A percentile compares a stretch with the other conserved stretches of the same genome.
phyloP scores from a whole-genome alignment of 2,797 vertebrate species.

The Buphagus erythrorhynchus region DNA sequence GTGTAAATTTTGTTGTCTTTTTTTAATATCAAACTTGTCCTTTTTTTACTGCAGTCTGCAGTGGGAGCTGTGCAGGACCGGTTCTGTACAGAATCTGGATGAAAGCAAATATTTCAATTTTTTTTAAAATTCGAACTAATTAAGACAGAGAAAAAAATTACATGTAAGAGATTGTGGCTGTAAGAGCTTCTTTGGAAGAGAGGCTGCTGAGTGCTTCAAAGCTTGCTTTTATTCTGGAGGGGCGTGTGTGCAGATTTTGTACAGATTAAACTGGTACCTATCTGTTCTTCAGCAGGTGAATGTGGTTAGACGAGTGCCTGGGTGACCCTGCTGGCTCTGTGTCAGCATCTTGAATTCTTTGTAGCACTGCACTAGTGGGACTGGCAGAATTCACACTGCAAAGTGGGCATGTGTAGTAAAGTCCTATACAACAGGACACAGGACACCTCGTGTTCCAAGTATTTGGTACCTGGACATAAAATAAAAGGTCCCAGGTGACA shows the following conservation, averaged over 20 bases:
- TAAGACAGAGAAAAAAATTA: neutral
- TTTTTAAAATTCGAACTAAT: neutral
- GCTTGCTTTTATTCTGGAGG: neutral
- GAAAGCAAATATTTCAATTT: fast-evolving
- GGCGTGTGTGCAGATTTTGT: neutral
- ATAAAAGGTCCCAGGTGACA: neutral
- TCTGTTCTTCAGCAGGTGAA: neutral
- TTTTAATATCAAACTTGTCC: neutral
- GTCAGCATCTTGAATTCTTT: neutral
- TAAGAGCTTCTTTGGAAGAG: neutral
- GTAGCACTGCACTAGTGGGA: neutral
- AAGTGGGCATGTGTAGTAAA: fast-evolving
- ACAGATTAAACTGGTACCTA: neutral
- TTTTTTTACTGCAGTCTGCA: neutral
- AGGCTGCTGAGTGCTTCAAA: neutral
- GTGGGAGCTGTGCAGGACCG: neutral
- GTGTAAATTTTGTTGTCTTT: fast-evolving
- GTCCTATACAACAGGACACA: neutral
- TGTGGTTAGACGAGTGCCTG: neutral
- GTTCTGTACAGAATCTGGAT: neutral
- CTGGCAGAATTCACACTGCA: neutral
- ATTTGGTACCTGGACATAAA: neutral
- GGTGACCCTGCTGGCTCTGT: neutral
- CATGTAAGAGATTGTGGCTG: neutral
- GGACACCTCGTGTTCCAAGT: neutral